Base-by-base conservation (phyloP, 2,888 invertebrate species). In the Microctonus aethiopoides region DNA sequence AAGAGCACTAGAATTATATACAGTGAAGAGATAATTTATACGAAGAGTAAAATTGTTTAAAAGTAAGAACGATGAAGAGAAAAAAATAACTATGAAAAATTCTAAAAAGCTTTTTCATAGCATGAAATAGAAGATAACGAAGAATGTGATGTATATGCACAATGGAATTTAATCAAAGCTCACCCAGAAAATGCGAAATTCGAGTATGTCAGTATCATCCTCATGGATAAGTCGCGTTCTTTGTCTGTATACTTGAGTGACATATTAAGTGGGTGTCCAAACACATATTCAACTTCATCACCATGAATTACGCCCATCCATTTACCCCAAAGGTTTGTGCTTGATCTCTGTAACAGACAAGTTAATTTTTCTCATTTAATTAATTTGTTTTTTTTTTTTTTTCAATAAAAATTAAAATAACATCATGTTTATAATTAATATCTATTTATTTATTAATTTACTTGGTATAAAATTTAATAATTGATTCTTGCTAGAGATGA, bases 221-320 rank as follows among this genome's bases (percentile, higher is more conserved):
- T 93, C 75, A 92, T 90, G 80, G 97, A 95, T 75, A 99, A 91
- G 80, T 95, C 94, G 54, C 94, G 91, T 86, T 98, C 98, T 75
- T 93, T 91, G 26, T 92, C 91, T 84, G 93, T 94, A 89, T 96
- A 98, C 86, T 94, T 92, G 78, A 94, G 89, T 13, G 95, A 94
- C 89, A 92, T 91, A 88, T 97, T 95, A 81, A 97, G 88, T 0
- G 98, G 98, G 86, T 96, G 95, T 2, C 99, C 99, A 84, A 99
- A 98, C 78, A 98, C 95, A 88, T 97, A 99, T 86, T 96, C 96
- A 84, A 99, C 97, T 88, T 99, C 99, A 84, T 99, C 98, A 0
- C 96, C 99, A 81, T 99, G 99, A 91, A 99, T 93, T 73, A 98
- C 98, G 0, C 99, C 99, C 98, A 98, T 98, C 98, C 99, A 99